Base-by-base conservation (phyloP, 2,888 invertebrate genomes). In the Laothoe populi region DNA sequence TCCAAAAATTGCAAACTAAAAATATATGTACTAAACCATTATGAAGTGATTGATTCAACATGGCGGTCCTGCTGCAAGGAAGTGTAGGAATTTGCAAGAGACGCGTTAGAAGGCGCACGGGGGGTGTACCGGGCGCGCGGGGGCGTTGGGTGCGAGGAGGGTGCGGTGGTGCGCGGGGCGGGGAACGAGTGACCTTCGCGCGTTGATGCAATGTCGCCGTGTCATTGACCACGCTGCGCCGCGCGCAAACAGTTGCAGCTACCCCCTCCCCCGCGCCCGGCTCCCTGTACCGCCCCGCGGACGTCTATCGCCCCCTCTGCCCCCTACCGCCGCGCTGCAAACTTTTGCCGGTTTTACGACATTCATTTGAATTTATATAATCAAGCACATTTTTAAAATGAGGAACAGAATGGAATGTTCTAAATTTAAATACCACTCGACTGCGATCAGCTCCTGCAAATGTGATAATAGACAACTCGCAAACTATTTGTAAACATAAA, bases 201-300 rank as follows among this genome's bases (percentile, higher is more conserved):
- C 88, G 86, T 88, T 87, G 90, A 87, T 90, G 90, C 92, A 92
- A 92, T 92, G 92, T 92, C 92, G 91, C 86, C 84, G 90, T 90
- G 92, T 92, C 92, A 90, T 91, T 91, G 92, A 90, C 90, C 90
- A 89, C 84, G 80, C 77, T 72, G 74, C 78, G 72, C 79, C 74
- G 73, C 82, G 73, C 78, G 77, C 82, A 78, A 81, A 80, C 82
- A 82, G 81, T 82, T 80, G 81, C 82, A 78, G 72, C 77, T 70
- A 69, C 72, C 70, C 67, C 70, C 66, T 67, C 75, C 69, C 77
- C 65, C 77, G 65, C 77, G 71, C 75, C 74, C 72, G 73, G 70
- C 79, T 74, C 77, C 75, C 71, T 67, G 64, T 69, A 63, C 69
- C 72, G 70, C 69, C 67, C 73, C 61, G 63, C 80, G 71, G 72